Evolutionary conservation across 2,113 vertebrate species (phyloP).

Genomic region (Oxyura jamaicensis): DNA sequence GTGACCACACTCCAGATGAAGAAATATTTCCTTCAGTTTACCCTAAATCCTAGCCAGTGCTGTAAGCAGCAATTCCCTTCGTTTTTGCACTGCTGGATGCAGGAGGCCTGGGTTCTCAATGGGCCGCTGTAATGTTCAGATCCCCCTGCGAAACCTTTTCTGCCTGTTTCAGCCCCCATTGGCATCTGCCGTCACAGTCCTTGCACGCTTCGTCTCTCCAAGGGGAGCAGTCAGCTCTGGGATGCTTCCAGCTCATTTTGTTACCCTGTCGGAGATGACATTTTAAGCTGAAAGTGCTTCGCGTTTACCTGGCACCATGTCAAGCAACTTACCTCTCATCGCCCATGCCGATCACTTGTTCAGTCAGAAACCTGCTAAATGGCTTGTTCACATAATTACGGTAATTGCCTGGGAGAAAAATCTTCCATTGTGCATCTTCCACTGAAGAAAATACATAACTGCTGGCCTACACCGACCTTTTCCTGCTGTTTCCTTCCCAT

Average conservation of each 20-base stretch:
- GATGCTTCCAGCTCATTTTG: slow-evolving; percentile 32
- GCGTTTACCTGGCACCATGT: neutral
- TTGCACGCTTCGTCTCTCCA: neutral
- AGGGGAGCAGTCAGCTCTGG: slow-evolving; percentile 8
- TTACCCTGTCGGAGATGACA: slow-evolving; percentile 32
- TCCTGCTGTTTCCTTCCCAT: slow-evolving; percentile 18
- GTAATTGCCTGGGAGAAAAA: slow-evolving; percentile 54
- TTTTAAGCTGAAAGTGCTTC: slow-evolving; percentile 45
- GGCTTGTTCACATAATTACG: slow-evolving; percentile 36
- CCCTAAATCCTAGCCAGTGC: slow-evolving; percentile 22
- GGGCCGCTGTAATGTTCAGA: neutral
- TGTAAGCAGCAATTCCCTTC: slow-evolving; percentile 20
- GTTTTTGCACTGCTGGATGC: neutral
- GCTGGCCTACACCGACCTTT: neutral
- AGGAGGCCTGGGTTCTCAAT: neutral
- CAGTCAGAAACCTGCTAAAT: slow-evolving; percentile 48
- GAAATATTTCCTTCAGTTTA: slow-evolving; percentile 69
- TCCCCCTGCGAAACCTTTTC: neutral
- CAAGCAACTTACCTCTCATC: slow-evolving; percentile 47
- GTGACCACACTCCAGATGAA: slow-evolving; percentile 21
- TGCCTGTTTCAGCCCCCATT: neutral
- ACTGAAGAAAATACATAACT: neutral
- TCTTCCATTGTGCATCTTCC: neutral
- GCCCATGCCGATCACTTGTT: neutral
- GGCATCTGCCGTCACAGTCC: neutral